Percentiles rank a stretch among this genome's conserved stretches.
Conservation (phyloP, 2,888 invertebrate genomes). For the Crocallis elinguaria region DNA sequence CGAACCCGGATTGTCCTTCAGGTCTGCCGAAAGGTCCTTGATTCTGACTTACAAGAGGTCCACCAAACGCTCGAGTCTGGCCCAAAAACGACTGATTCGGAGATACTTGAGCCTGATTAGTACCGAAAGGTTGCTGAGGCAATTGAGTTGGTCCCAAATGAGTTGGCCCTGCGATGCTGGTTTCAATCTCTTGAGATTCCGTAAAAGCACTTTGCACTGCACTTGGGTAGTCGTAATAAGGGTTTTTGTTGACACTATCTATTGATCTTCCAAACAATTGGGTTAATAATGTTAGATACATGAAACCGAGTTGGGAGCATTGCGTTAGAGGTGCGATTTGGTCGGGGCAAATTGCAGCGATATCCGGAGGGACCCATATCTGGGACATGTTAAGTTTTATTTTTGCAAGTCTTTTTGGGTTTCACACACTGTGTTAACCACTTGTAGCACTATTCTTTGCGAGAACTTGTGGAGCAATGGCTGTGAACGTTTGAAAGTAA, state of each 20-base stretch:
- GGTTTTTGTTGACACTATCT: conserved; percentile 56
- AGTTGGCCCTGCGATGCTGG: conserved; percentile 5
- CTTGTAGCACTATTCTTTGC: conserved; percentile 22
- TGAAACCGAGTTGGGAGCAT: conserved; percentile 83
- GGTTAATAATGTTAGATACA: conserved; percentile 85
- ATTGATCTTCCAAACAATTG: conserved; percentile 83
- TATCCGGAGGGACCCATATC: conserved; percentile 84
- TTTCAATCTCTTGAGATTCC: conserved; percentile 16
- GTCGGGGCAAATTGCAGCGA: conserved; percentile 81
- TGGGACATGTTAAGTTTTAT: conserved; percentile 49
- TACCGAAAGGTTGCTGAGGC: conserved; percentile 2
- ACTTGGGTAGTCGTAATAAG: conserved; percentile 26
- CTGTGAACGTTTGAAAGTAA: conserved; percentile 33
- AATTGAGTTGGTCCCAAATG: conserved; percentile 2
- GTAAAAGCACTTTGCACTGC: conserved; percentile 21
- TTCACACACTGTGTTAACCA: background rate
- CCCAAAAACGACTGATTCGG: background rate
- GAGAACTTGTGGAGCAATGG: conserved; percentile 25
- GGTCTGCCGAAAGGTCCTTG: conserved; percentile 1
- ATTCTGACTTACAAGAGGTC: background rate
- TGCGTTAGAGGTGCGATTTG: conserved; percentile 81
- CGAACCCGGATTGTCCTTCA: background rate
- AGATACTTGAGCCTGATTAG: conserved; percentile 3
- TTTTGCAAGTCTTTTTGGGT: background rate
- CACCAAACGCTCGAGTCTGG: background rate